Base-by-base conservation (phyloP, 2,113 vertebrate species). In the Aspiorhynchus laticeps region DNA sequence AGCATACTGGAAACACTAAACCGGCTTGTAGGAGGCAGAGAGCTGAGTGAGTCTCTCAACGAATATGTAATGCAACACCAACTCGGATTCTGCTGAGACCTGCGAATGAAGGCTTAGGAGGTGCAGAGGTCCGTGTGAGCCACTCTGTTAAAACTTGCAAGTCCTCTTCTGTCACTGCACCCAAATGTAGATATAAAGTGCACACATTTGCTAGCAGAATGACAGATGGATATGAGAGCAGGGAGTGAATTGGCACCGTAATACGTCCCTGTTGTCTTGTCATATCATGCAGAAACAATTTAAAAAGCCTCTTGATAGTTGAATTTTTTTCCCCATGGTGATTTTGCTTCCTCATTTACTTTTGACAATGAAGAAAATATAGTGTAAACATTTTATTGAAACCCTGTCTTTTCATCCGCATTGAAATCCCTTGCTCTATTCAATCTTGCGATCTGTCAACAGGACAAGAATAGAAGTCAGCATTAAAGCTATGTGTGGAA, bases 21-120 rank as follows among this genome's bases (percentile, higher is more conserved):
- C 56, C 36, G 87, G 84, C 63, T 87, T 88, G 89, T 80, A 77
- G 85, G 46, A 80, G 87, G 75, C 85, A 88, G 80, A 24, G 48
- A 92, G 88, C 88, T 86, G 71, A 83, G 87, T 90, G 53, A 53
- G 46, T 56, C 67, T 87, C 86, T 90, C 78, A 71, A 83, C n/a
- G 80, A 87, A 86, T 87, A 89, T 87, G 93, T 92, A 93, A 93
- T 8, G 88, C 91, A 91, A 93, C 93, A 93, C 92, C 91, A 91
- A 88, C 88, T 92, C 89, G 87, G 84, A 90, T 93, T 89, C 53
- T 93, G 94, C 93, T 93, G 93, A 93, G 91, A 84, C 87, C 82
- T 89, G 91, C 80, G 80, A 65, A 84, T 86, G 87, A 74, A 89
- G 76, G 85, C 74, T 84, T 69, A 80, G 87, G 53, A 59, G 65